Conservation (phyloP, 2,888 invertebrate genomes). For the Operophtera brumata region DNA sequence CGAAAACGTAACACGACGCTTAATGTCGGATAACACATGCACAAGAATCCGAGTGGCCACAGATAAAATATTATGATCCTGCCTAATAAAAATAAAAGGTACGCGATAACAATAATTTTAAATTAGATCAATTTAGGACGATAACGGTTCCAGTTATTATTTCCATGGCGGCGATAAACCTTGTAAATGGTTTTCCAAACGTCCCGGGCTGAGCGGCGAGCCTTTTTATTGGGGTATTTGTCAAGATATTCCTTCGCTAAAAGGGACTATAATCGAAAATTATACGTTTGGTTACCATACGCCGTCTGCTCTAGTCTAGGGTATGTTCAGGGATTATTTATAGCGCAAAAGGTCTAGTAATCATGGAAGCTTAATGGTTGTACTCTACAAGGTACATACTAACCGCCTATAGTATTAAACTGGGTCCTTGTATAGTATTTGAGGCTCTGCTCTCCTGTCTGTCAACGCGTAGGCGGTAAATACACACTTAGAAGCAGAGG, state of each 20-base stretch:
- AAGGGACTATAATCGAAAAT: constrained; percentile 72
- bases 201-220: constrained; percentile 68
- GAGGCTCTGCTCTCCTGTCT: constrained; percentile 17
- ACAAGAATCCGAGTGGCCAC: constrained; percentile 46
- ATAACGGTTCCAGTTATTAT: constrained; percentile 78
- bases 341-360: constrained; percentile 30
- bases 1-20: constrained; percentile 25
- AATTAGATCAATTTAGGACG: constrained; percentile 79
- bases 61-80: constrained; percentile 67
- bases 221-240: constrained; percentile 78
- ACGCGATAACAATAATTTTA: constrained; percentile 77
- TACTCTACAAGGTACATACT: background rate
- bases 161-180: constrained; percentile 78
- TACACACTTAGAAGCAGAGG: constrained; percentile 21
- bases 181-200: constrained; percentile 79
- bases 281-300: constrained; percentile 74
- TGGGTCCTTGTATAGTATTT: background rate
- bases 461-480: constrained; percentile 16
- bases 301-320: constrained; percentile 46
- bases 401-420: background rate
- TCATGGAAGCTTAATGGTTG: constrained; percentile 20
- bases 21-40: constrained; percentile 40
- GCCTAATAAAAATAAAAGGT: constrained; percentile 74
- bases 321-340: constrained; percentile 40
- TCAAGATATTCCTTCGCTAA: constrained; percentile 73